Base-by-base conservation (phyloP, 1,140 invertebrate genomes). In the Achatina immaculata region DNA sequence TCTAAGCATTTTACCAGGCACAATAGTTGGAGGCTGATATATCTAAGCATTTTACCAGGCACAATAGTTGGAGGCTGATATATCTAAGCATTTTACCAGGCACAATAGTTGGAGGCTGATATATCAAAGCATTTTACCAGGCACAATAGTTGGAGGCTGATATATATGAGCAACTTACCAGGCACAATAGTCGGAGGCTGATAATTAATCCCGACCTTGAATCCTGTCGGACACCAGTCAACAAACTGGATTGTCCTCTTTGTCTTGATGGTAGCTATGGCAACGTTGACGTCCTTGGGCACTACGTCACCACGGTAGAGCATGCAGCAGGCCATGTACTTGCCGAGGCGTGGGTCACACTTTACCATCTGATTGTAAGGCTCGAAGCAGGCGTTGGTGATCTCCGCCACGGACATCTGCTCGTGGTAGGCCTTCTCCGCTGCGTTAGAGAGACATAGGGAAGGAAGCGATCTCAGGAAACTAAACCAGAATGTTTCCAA, bases 331-430 rank as follows among this genome's bases (percentile, higher is more conserved):
- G 65, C 65, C 65, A 66, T 66, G 89, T 45, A 83, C 66, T 83
- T 86, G 2, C 84, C 96, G 90, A 95, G 94, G 84, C 95, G 93
- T 11, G 95, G 95, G 90, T 96, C 95, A 90, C 96, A 96, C 91
- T 96, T 96, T 24, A 96, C 95, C 95, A 96, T 96, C 93, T 96
- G 96, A 92, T 96, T 96, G 85, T 94, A 94, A 40, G 95, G 95
- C 89, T 96, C 95, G 91, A 96, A 96, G 36, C 65, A 66, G 31
- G 65, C 65, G 28, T 66, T 66, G 7, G 65, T 66, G n/a, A 66
- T 66, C n/a, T 97, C 95, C 43, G 94, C 93, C 16, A 97, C 90
- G 0, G 86, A 87, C 76, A 90, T 80, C 81, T 90, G 89, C 82
- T 90, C 90, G 66, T 90, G 90, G 75, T 87, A 89, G 0, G 89